Base-by-base conservation (phyloP, 2,113 vertebrate genomes). In the Pomatorhinus ruficollis region DNA sequence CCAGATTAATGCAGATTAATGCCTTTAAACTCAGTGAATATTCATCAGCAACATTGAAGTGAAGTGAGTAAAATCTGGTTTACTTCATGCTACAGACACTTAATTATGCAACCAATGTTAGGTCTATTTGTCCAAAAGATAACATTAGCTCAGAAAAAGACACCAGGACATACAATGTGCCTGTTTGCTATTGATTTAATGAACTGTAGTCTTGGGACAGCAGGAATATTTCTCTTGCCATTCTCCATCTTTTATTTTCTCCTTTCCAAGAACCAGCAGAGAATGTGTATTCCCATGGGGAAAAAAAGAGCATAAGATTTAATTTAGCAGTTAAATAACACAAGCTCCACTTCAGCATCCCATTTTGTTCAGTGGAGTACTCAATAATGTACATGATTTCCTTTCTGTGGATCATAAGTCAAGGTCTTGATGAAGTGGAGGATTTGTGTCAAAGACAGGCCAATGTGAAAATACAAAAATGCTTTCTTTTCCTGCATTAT, bases 1-100 rank as follows among this genome's bases (percentile, higher is more conserved):
- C 30, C 23, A 60, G 65, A 39, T 31, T 47, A 47, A 23, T 2
- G 2, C 13, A 33, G 31, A 39, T 39, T 39, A 39, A 39, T 90
- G 57, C 35, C 74, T 83, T 89, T 81, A 77, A 70, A 87, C 8
- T 7, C 20, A 61, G n/a, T 23, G 54, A 75, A 57, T 56, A 53
- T 18, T 82, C 28, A 49, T 30, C 47, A 45, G 10, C 0, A 0
- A 23, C 5, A 2, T 6, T 45, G 45, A 68, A 53, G 15, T 19
- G 75, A 60, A 82, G 44, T 50, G 56, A 82, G 44, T 82, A 69
- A 68, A 91, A 57, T 47, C 28, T 33, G 5, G 4, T 69, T 80
- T 80, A 25, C 16, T 63, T 69, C 20, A 11, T 64, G 12, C 11
- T 69, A 17, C 25, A 30, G 35, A 4, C 9, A 14, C 18, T 44